Base-by-base conservation (phyloP, 2,797 vertebrate genomes). In the Lophotriccus pileatus region DNA sequence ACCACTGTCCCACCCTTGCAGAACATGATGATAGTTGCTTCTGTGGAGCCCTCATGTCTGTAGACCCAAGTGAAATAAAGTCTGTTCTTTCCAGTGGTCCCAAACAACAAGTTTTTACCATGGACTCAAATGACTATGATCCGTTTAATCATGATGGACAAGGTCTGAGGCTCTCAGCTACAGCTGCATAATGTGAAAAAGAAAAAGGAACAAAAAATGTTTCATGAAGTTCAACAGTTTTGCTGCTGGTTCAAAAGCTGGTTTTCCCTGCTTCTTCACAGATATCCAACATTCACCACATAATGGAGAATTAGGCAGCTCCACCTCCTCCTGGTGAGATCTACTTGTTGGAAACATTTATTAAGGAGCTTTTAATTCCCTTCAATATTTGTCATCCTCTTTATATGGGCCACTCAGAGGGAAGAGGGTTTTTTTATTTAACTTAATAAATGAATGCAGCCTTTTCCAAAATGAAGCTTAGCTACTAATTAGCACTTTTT, bases 401-500 rank as follows among this genome's bases (percentile, higher is more conserved):
- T 85, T 84, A 58, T 22, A 44, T 8, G 14, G 21, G 15, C 72
- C 46, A 46, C 49, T 79, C 32, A 63, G 67, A 69, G 39, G 52
- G 30, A 95, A 92, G 67, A 87, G 7, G 4, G 1, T 23, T 49
- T 85, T 78, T 90, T 82, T 59, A 36, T 89, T 84, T 81, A 27
- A 59, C 28, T 75, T 81, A 52, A 69, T 52, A 69, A 78, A 80
- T 73, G 5, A 82, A 91, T 28, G 13, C 44, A 80, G 32, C 24
- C 41, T 89, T 88, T 76, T 76, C 25, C 20, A 90, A 82, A 94
- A 87, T 64, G 34, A 91, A 82, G 68, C 58, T 82, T 91, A 82
- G 93, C 83, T 90, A 74, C 44, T 95, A 86, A 94, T 95, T 92
- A 89, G 25, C 47, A 80, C 44, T 60, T 82, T 91, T 67, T 70